Evolutionary conservation across 2,113 vertebrate species (phyloP).

Genomic region (Gorsachius goisagi): DNA sequence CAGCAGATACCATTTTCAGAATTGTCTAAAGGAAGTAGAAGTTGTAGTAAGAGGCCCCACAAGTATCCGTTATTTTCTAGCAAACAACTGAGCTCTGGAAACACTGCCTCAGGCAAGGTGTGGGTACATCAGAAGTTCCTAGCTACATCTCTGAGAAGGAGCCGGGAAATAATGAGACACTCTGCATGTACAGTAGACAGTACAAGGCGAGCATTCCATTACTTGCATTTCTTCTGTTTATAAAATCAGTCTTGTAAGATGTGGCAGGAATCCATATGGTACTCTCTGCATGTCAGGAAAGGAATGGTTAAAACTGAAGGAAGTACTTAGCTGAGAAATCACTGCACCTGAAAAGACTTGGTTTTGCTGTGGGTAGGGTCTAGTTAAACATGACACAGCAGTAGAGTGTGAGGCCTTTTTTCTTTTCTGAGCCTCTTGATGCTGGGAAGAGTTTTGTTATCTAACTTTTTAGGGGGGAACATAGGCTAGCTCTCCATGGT

Average conservation of each 20-base stretch:
- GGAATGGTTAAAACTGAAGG: background rate
- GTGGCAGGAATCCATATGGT: background rate
- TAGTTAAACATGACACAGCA: background rate
- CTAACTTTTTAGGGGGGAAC: fast-evolving
- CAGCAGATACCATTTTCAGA: background rate
- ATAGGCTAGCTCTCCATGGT: background rate
- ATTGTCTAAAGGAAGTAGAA: background rate
- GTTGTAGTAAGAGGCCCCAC: background rate
- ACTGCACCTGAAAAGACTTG: fast-evolving
- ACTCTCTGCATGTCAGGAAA: background rate
- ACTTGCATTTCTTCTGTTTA: background rate
- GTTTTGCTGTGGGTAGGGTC: background rate
- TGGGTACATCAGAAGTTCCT: background rate
- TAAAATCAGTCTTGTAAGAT: background rate
- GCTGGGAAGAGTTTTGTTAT: background rate
- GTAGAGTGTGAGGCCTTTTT: too few relatives aligned
- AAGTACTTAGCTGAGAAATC: background rate
- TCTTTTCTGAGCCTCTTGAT: background rate
- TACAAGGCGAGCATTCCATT: background rate
- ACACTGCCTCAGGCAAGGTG: background rate
- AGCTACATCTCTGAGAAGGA: background rate
- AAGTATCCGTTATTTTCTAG: background rate
- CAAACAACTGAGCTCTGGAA: background rate
- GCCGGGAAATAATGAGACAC: background rate
- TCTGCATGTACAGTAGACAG: background rate